Percentiles rank a stretch among this genome's conserved stretches.
These are phyloP conservation scores for Laticauda colubrina DNA, from an alignment of 2,113 vertebrate species.

Conservation along the genomic window DNA sequence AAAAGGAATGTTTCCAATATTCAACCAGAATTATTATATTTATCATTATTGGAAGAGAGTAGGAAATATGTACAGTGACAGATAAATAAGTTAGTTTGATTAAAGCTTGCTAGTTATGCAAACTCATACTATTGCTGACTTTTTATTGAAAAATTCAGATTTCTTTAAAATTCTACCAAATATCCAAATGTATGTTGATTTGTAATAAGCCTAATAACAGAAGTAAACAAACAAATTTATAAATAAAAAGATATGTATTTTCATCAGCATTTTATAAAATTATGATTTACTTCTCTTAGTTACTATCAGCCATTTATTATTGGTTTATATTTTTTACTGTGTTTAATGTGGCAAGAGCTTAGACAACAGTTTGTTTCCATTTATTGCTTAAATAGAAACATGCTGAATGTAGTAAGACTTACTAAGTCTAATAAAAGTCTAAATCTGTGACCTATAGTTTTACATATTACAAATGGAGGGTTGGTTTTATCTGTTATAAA, in stretches of 20 bases:
- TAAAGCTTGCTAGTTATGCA: not conserved
- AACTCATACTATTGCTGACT: not conserved
- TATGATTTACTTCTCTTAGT: not conserved
- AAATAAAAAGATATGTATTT: not conserved
- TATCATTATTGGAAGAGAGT: not conserved
- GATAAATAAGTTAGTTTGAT: not conserved
- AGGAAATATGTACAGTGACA: not conserved
- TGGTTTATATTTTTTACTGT: not conserved
- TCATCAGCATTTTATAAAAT: not conserved
- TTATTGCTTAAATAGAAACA: not conserved
- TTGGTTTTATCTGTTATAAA: not conserved
- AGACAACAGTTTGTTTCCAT: not conserved
- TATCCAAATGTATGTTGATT: not conserved
- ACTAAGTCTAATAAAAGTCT: not conserved
- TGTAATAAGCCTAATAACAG: not conserved
- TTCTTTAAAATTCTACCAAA: not conserved
- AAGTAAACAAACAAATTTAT: not conserved
- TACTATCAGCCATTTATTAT: not conserved
- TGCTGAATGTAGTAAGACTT: not conserved
- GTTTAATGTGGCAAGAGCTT: not conserved
- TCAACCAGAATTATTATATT: not conserved
- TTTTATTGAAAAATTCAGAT: not conserved
- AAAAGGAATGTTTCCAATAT: not conserved
- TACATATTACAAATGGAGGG: not conserved
- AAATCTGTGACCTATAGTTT: not conserved